Evolutionary conservation across 2,888 invertebrate genomes (phyloP).

Genomic region (Acleris holmiana): DNA sequence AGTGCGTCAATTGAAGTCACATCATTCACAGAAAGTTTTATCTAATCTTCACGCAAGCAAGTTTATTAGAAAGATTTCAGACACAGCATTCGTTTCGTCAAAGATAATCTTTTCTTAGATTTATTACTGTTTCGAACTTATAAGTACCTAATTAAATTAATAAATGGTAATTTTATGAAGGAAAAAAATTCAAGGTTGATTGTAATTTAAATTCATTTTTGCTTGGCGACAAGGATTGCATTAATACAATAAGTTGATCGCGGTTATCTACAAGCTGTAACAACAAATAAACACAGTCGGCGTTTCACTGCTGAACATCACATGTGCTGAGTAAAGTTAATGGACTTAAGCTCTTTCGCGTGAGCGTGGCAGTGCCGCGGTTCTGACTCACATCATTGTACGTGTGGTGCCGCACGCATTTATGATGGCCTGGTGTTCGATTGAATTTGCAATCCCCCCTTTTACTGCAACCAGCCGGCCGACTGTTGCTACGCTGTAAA

Average conservation of each 20-base stretch:
- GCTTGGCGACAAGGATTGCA: constrained; percentile 35
- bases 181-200: constrained; percentile 14
- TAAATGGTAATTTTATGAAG: not conserved
- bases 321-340: not conserved
- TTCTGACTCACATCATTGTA: constrained; percentile 29
- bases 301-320: not conserved
- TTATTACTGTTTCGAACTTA: not conserved
- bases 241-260: constrained; percentile 31
- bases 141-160: too few species aligned
- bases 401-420: constrained; percentile 25
- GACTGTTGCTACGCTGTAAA: not conserved
- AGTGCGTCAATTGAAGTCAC: constrained; percentile 24
- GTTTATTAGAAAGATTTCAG: constrained; percentile 15
- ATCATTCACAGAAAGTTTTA: constrained; percentile 26
- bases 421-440: constrained; percentile 19
- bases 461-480: constrained; percentile 1
- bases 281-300: constrained; percentile 34
- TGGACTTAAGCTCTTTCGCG: constrained; percentile 7
- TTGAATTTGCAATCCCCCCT: constrained; percentile 6
- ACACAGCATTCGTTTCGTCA: constrained; percentile 8
- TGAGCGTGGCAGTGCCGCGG: not conserved
- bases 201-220: constrained; percentile 16
- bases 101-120: constrained; percentile 1
- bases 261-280: constrained; percentile 34
- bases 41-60: constrained; percentile 20